These are phyloP conservation scores for Mastomys coucha DNA, from an alignment of 2,113 vertebrate species.

Conservation along the genomic window DNA sequence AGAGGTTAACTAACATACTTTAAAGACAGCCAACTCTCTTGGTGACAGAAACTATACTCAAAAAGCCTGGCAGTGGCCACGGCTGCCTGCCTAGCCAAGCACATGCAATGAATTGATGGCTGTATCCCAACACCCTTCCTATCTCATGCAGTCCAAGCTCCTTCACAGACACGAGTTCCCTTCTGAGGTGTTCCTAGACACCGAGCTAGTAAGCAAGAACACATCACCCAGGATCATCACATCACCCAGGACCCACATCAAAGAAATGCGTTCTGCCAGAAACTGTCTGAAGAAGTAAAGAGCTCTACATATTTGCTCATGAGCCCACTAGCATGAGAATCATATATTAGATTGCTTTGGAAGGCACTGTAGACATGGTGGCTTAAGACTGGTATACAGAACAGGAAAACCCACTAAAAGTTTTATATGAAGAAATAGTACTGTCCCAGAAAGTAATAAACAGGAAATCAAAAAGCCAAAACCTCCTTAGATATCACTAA, in stretches of 20 bases:
- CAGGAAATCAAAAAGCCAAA: background rate
- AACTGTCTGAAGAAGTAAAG: background rate
- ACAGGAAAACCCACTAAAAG: background rate
- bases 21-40: conserved; percentile 70
- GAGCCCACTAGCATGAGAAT: background rate
- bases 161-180: conserved; percentile 50
- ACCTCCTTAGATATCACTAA: conserved; percentile 49
- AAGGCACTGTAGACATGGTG: background rate
- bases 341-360: conserved; percentile 34
- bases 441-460: background rate
- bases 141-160: conserved; percentile 45
- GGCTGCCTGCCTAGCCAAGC: conserved; percentile 66
- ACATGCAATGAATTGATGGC: conserved; percentile 67
- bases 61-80: conserved; percentile 67
- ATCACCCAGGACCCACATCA: too few species aligned
- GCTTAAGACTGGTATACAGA: background rate
- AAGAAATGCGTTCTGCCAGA: conserved; percentile 2
- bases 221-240: background rate
- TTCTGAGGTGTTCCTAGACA: conserved; percentile 50
- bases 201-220: conserved; percentile 32
- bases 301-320: conserved; percentile 28
- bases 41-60: conserved; percentile 75
- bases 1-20: conserved; percentile 70
- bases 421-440: background rate
- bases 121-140: conserved; percentile 60